phyloP scores from a whole-genome alignment of 53 echinoderm and acorn worm species.

The Holothuria scabra region DNA sequence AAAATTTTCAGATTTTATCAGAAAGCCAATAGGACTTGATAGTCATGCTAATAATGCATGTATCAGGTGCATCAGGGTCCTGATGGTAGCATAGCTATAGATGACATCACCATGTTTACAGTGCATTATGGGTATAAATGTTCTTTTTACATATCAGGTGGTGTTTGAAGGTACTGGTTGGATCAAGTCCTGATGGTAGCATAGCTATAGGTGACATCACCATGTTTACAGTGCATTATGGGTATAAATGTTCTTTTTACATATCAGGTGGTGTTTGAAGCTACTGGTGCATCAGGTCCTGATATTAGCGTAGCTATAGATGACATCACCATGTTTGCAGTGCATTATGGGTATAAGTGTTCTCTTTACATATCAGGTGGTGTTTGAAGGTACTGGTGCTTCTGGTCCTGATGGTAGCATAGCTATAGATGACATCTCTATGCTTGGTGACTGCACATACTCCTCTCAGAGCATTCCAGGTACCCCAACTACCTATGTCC shows the following conservation, averaged over 20 bases:
- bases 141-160: constrained; percentile 26
- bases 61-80: constrained; percentile 60
- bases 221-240: constrained; percentile 59
- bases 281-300: constrained; percentile 37
- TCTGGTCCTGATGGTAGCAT: constrained; percentile 74
- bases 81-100: constrained; percentile 81
- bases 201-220: constrained; percentile 57
- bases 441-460: constrained; percentile 27
- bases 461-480: constrained; percentile 18
- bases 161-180: constrained; percentile 60
- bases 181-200: too few relatives aligned
- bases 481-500: constrained; percentile 14
- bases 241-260: not conserved
- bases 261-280: constrained; percentile 73
- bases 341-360: constrained; percentile 20
- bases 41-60: too few relatives aligned
- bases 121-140: too few relatives aligned
- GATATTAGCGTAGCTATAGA: constrained; percentile 76
- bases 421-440: constrained; percentile 80
- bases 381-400: constrained; percentile 68
- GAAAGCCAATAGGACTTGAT: too few relatives aligned
- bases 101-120: constrained; percentile 59
- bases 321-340: constrained; percentile 71
- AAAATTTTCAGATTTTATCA: too few relatives aligned
- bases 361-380: constrained; percentile 47